Evolutionary conservation across 1,140 invertebrate genomes (phyloP), one percentile per base, ranked within the genome.

Genomic region (Drosophila hydei): DNA sequence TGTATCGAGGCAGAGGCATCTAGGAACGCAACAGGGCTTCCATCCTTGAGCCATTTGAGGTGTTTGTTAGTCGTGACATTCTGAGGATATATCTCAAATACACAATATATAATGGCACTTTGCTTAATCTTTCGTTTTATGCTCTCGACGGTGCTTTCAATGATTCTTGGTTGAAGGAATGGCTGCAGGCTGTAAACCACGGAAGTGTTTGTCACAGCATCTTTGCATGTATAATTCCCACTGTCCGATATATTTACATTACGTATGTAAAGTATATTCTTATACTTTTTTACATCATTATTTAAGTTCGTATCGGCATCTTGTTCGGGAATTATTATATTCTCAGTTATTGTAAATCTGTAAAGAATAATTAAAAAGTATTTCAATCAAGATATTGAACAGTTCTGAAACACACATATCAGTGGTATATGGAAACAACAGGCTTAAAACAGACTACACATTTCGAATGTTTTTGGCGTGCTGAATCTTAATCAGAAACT

Each of bases 41-140:
- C 93, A 50, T 93, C 93, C 74, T 94, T 95, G 1, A 92, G 77
- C 94, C 94, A 95, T 70, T 91, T 92, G 0, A 90, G 43, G 12
- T 80, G 60, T 14, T 80, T 85, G 55, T 77, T 91, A 21, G 94
- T 92, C 21, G 89, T 58, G 19, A 92, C 79, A 9, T 92, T 92
- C 47, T 94, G 83, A 7, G 94, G 94, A 83, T 93, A 94, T 19
- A 94, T 94, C 78, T 93, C 84, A 45, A 94, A 89, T 27, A 93
- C 75, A 70, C 94, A 95, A 23, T 89, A 92, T 55, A 95, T 73
- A 42, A 92, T 87, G 16, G 92, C 92, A 38, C 88, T 72, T 48
- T 93, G 87, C 14, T 92, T 91, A 11, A 93, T 91, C 79, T 93
- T 94, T 18, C 92, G 89, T 62, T 92, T 93, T 1, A 93, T 79